Percentiles rank a stretch among this genome's conserved stretches.
phyloP scores from a whole-genome alignment of 2,888 invertebrate genomes.

The Scotopteryx bipunctaria region DNA sequence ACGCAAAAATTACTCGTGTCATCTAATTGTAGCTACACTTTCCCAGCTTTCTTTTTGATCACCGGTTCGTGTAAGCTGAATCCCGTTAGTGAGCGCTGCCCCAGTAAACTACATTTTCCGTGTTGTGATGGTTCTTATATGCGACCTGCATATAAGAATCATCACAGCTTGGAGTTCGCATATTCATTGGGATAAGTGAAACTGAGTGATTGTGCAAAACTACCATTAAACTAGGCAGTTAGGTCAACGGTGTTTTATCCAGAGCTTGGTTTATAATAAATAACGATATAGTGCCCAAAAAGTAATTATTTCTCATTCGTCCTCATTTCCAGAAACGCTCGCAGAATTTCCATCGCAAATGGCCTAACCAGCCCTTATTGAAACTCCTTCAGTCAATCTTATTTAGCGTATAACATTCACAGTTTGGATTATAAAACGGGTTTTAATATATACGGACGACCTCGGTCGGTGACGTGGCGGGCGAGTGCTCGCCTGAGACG shows the following conservation, averaged over 20 bases:
- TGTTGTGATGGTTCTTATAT: conserved; percentile 46
- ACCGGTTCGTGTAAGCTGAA: conserved; percentile 57
- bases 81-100: conserved; percentile 71
- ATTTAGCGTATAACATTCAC: too few relatives aligned
- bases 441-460: too few relatives aligned
- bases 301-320: too few relatives aligned
- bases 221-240: conserved; percentile 14
- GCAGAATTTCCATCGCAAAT: too few relatives aligned
- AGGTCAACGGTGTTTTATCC: not conserved
- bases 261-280: not conserved
- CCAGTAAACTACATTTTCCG: conserved; percentile 68
- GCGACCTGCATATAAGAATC: too few relatives aligned
- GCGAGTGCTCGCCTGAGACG: too few relatives aligned
- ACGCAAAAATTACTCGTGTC: conserved; percentile 49
- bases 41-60: conserved; percentile 76
- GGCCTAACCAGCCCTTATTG: too few relatives aligned
- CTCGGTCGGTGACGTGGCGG: too few relatives aligned
- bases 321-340: too few relatives aligned
- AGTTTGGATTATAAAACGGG: too few relatives aligned
- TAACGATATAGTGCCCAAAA: too few relatives aligned
- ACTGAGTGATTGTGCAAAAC: conserved; percentile 40
- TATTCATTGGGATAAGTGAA: conserved; percentile 36
- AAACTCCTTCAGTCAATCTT: too few relatives aligned
- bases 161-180: conserved; percentile 29
- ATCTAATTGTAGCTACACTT: conserved; percentile 66